Percentiles rank a stretch among this genome's conserved stretches.
Conservation (phyloP, 2,888 invertebrate species). For the Cryptocephalus primarius region DNA sequence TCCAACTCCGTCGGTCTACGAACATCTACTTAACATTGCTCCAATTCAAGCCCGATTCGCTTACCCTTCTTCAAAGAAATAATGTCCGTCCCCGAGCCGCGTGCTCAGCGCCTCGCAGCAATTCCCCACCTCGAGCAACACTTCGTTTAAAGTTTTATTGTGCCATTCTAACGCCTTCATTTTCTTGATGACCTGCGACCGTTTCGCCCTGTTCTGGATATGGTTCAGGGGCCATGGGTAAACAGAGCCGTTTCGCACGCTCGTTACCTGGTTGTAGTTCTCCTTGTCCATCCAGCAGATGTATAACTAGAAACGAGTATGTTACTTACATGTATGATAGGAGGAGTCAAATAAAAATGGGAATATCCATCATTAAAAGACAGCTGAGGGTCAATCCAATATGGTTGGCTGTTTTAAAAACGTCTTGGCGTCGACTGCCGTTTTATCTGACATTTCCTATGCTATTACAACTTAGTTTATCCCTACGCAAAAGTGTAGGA, state of each 20-base stretch:
- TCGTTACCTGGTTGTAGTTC: constrained; percentile 73
- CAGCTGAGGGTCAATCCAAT: too few species aligned
- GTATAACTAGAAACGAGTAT: constrained; percentile 55
- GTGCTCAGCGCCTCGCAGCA: constrained; percentile 83
- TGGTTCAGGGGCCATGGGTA: constrained; percentile 89
- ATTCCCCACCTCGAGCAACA: constrained; percentile 65
- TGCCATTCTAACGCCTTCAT: constrained; percentile 75
- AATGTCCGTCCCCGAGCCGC: constrained; percentile 66
- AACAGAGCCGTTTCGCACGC: constrained; percentile 74
- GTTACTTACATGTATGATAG: background rate
- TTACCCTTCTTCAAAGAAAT: constrained; percentile 72
- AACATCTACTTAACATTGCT: constrained; percentile 19
- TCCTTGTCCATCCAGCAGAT: constrained; percentile 77
- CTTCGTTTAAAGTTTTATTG: constrained; percentile 66
- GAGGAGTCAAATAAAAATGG: background rate
- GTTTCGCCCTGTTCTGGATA: constrained; percentile 69
- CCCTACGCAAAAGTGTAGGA: too few species aligned
- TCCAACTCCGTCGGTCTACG: constrained; percentile 87
- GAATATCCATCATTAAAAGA: too few species aligned
- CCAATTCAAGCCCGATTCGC: constrained; percentile 17
- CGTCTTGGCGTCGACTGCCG: too few species aligned
- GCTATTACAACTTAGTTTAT: too few species aligned
- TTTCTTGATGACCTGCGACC: constrained; percentile 54
- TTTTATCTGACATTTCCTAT: too few species aligned
- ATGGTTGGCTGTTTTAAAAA: too few species aligned